Base-by-base conservation (phyloP, 2,888 invertebrate species). In the Lysandra bellargus region DNA sequence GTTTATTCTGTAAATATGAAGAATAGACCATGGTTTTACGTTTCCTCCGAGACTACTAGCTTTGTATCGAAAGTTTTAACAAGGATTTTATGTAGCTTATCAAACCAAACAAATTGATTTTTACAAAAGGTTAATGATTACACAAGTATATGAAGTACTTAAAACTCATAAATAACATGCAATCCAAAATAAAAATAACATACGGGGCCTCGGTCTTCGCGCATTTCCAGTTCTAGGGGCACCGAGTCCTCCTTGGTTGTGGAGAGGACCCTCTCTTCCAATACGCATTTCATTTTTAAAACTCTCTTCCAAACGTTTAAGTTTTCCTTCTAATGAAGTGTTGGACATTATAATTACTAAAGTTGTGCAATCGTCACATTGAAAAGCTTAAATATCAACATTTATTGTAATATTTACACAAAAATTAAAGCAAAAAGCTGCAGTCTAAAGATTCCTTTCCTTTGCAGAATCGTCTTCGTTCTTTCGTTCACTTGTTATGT, bases 251-350 rank as follows among this genome's bases (percentile, higher is more conserved):
- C 94, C 89, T 94, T 95, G 91, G 95, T 95, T 89, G 95, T 92
- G 88, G 94, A 96, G 89, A 87, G 89, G 85, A 95, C 95, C 92
- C 95, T 96, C 93, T 96, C 96, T 95, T 95, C 96, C 89, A 96
- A 96, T 92, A 91, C 92, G 93, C 90, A 91, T 89, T 90, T 93
- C 93, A 89, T 93, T 93, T 90, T 96, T 96, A 85, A 98, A 95
- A 87, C 97, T 96, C 89, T 97, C 97, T 92, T 98, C 96, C 92
- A 98, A 95, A 88, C 96, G 97, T 93, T 97, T 96, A 89, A 98
- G 96, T 95, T 97, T 98, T 87, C 97, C 97, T 91, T 97, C 97
- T 90, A 97, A 95, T 88, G 96, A 95, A 90, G 96, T 95, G 95
- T 96, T 96, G 92, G 97, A 96, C 96, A 97, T 97, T 89, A 85